Evolutionary conservation across 1,140 invertebrate species (phyloP).

Genomic region (Drosophila rhopaloa): DNA sequence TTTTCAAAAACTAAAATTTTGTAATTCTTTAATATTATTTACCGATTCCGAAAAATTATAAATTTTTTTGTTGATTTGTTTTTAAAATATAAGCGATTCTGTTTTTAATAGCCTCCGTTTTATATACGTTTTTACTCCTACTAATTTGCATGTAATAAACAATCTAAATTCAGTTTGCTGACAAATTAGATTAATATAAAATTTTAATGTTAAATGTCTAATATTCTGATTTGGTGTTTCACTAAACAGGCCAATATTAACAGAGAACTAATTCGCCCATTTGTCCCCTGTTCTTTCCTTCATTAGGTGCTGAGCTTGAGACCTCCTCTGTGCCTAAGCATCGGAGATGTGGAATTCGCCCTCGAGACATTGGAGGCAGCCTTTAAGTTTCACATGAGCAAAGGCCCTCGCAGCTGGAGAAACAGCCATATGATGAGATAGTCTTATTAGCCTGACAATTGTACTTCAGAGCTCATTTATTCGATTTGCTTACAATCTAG

Average conservation of each 20-base stretch:
- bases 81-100: too few species aligned
- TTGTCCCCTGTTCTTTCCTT: slow-evolving; percentile 1
- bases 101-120: too few species aligned
- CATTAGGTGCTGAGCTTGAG: slow-evolving; percentile 94
- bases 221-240: too few species aligned
- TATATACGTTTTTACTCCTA: background rate
- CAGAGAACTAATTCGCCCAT: slow-evolving; percentile 31
- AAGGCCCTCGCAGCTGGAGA: slow-evolving; percentile 65
- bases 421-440: slow-evolving; percentile 8
- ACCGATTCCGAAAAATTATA: too few species aligned
- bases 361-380: slow-evolving; percentile 86
- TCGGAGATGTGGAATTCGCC: slow-evolving; percentile 93
- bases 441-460: background rate
- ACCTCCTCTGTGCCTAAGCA: slow-evolving; percentile 97
- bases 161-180: too few species aligned
- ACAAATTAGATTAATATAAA: background rate
- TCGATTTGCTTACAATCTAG: slow-evolving; percentile 8
- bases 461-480: slow-evolving; percentile 4
- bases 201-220: too few species aligned
- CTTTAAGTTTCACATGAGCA: slow-evolving; percentile 84
- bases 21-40: too few species aligned
- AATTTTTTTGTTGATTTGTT: too few species aligned
- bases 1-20: too few species aligned
- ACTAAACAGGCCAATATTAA: too few species aligned
- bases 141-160: background rate